Conservation (phyloP, 64 coral and sea anemone species). For the Pachyseris speciosa region DNA sequence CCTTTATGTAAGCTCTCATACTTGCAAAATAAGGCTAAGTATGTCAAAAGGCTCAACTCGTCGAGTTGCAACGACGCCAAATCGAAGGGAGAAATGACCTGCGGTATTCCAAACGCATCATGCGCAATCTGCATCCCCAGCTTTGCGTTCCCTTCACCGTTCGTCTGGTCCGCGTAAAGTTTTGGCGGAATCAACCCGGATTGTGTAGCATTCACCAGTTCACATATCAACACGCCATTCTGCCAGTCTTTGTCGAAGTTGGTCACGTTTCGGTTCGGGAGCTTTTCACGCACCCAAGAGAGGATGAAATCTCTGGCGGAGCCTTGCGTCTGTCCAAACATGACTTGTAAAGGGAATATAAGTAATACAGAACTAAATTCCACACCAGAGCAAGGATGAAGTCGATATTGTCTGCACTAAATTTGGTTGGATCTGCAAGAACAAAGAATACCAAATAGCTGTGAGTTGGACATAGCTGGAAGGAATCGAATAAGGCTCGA, state of each 20-base stretch:
- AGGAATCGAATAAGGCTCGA: background rate
- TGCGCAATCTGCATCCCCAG: conserved; percentile 94
- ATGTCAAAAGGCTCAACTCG: conserved; percentile 93
- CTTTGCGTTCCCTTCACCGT: conserved; percentile 82
- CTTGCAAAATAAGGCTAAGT: conserved; percentile 92
- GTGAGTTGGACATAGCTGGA: background rate
- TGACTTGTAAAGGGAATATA: conserved; percentile 65
- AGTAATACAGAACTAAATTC: conserved; percentile 75
- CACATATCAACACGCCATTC: conserved; percentile 86
- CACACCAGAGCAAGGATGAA: conserved; percentile 71
- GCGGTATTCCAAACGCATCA: conserved; percentile 91
- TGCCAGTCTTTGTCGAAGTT: conserved; percentile 96
- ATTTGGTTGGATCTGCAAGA: conserved; percentile 60
- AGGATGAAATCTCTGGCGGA: conserved; percentile 87
- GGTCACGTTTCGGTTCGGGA: conserved; percentile 76
- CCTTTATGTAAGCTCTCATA: conserved; percentile 76
- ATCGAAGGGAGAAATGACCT: conserved; percentile 93
- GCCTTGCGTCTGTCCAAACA: conserved; percentile 76
- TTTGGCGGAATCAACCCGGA: conserved; percentile 70
- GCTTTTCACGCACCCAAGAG: conserved; percentile 84
- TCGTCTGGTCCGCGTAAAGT: conserved; percentile 75
- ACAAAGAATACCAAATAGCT: background rate
- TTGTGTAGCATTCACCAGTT: conserved; percentile 90
- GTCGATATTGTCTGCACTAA: conserved; percentile 64
- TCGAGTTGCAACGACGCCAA: conserved; percentile 79